A percentile compares a stretch with the other conserved stretches of the same genome.
phyloP scores from a whole-genome alignment of 1,140 invertebrate species.

The Pogonomyrmex californicus region DNA sequence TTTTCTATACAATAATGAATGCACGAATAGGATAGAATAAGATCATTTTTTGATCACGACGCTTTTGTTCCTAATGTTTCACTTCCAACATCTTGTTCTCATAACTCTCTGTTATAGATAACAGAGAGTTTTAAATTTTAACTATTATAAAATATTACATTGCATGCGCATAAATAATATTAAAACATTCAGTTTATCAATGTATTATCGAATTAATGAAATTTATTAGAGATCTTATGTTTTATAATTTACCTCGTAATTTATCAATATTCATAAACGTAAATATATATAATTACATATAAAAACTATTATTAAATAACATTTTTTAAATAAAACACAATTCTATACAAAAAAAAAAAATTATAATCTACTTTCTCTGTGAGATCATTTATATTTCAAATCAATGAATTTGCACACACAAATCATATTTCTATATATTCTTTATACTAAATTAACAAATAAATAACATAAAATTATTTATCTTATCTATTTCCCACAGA shows the following conservation, averaged over 20 bases:
- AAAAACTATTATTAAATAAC: not conserved
- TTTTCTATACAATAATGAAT: constrained; percentile 77
- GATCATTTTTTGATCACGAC: constrained; percentile 60
- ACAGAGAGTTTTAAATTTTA: not conserved
- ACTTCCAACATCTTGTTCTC: constrained; percentile 63
- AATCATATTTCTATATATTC: not conserved
- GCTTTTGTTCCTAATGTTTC: constrained; percentile 58
- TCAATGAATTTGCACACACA: not conserved
- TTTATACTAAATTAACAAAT: constrained; percentile 9
- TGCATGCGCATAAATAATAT: not conserved
- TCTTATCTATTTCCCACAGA: not conserved
- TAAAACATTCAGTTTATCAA: not conserved
- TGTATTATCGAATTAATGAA: not conserved
- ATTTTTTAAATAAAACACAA: not conserved
- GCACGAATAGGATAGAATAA: constrained; percentile 70
- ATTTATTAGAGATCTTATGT: constrained; percentile 20
- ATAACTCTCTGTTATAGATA: not conserved
- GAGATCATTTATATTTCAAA: not conserved
- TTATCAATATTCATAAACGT: not conserved
- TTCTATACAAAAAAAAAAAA: not conserved
- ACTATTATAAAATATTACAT: not conserved
- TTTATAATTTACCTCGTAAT: constrained; percentile 9
- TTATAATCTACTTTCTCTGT: not conserved
- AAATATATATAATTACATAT: constrained; percentile 1
- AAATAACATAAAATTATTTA: not conserved